Percentiles rank a stretch among this genome's conserved stretches.
These are phyloP conservation scores for Amphiprion clarkii DNA, from an alignment of 2,797 vertebrate genomes.

Conservation along the genomic window DNA sequence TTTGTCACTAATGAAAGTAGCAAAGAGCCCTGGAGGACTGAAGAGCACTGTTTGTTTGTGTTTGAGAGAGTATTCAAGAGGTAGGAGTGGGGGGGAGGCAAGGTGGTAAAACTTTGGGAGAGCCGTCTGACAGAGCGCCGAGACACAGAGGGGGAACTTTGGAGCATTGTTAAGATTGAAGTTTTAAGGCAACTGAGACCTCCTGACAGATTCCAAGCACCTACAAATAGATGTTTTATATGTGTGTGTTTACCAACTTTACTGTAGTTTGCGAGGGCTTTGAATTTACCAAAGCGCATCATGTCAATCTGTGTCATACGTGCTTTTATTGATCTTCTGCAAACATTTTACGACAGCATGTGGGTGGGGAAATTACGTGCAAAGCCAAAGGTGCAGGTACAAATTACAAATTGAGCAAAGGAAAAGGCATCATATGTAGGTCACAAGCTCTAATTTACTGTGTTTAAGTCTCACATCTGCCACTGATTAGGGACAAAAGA, in stretches of 20 bases:
- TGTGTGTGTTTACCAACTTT: conserved; percentile 80
- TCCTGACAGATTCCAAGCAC: conserved; percentile 82
- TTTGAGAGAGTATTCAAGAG: conserved; percentile 76
- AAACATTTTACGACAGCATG: conserved; percentile 68
- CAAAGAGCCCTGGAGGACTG: conserved; percentile 83
- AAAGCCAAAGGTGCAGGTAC: conserved; percentile 57
- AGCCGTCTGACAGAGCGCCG: conserved; percentile 81
- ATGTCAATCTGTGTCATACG: conserved; percentile 81
- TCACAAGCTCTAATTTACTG: conserved; percentile 65
- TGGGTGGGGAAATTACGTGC: conserved; percentile 54
- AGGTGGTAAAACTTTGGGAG: conserved; percentile 86
- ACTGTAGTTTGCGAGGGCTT: conserved; percentile 77
- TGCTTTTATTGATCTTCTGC: conserved; percentile 75
- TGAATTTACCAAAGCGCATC: conserved; percentile 81
- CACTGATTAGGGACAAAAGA: conserved; percentile 30
- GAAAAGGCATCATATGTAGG: conserved; percentile 74
- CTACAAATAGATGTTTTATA: conserved; percentile 85
- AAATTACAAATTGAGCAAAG: conserved; percentile 71
- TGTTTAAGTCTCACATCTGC: conserved; percentile 30
- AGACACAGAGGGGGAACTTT: conserved; percentile 73
- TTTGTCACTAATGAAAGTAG: conserved; percentile 87
- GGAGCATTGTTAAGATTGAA: conserved; percentile 83
- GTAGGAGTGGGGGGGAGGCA: conserved; percentile 55
- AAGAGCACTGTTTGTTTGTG: conserved; percentile 83
- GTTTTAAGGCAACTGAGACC: conserved; percentile 82